phyloP scores from a whole-genome alignment of 1,140 invertebrate genomes.

The Diachasmimorpha longicaudata region DNA sequence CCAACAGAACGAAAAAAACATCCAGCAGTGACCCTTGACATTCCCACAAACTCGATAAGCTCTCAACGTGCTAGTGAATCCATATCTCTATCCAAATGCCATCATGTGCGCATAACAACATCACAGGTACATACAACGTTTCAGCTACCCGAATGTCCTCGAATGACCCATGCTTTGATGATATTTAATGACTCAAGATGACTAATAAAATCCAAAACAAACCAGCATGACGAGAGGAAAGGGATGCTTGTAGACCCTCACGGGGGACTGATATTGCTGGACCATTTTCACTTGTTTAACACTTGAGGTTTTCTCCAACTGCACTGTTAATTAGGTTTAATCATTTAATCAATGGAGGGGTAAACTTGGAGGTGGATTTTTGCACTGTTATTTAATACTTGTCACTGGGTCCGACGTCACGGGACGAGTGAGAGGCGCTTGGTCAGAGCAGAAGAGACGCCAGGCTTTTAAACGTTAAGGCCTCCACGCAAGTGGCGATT shows the following conservation, averaged over 20 bases:
- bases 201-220: conserved; percentile 63
- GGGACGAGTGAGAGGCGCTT: not conserved
- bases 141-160: not conserved
- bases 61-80: no score
- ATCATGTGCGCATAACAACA: no score
- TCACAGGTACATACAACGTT: no score
- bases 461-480: not conserved
- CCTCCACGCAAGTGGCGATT: not conserved
- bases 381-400: not conserved
- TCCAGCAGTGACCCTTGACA: no score
- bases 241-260: conserved; percentile 94
- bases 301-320: not conserved
- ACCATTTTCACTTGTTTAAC: conserved; percentile 92
- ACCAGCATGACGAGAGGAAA: conserved; percentile 98
- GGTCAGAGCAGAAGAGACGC: not conserved
- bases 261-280: conserved; percentile 94
- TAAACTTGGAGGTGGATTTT: not conserved
- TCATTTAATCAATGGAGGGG: not conserved
- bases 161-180: not conserved
- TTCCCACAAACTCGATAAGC: no score
- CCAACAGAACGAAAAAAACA: no score
- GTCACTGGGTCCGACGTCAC: not conserved
- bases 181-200: conserved; percentile 25
- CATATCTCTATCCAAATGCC: no score
- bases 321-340: not conserved